Base-by-base conservation (phyloP, 2,797 vertebrate genomes). In the Pagetopsis macropterus region DNA sequence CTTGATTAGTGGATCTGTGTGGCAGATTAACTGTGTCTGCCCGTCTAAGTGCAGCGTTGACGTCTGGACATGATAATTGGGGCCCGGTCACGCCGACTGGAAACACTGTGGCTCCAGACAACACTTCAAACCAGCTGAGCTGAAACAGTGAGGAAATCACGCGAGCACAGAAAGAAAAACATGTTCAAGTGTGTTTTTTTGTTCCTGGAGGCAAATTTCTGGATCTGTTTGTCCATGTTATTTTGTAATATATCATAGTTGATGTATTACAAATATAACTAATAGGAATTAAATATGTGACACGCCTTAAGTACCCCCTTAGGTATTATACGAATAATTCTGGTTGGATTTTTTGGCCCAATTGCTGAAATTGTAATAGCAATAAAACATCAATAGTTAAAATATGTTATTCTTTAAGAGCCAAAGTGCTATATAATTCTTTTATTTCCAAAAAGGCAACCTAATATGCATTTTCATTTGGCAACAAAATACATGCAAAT, bases 101-200 rank as follows among this genome's bases (percentile, higher is more conserved):
- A 61, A 66, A 82, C 49, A n/a, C 71, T 58, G 58, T n/a, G 90
- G 90, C 90, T 93, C 91, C 91, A 93, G 91, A 92, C 81, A 23
- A 43, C 84, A 85, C 92, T 93, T 91, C 33, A 92, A 77, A 83
- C 76, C 80, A 79, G 82, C 82, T 81, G 73, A 89, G 83, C 83
- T 86, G 90, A 91, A 84, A 92, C 77, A 3, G 40, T 14, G 4
- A 37, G 64, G 48, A 50, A 55, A 44, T 23, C 19, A 63, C 16
- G 2, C 5, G 46, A 75, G n/a, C 58, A 67, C 48, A 67, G 65
- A 75, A 64, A 55, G 54, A 72, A 37, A 59, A 44, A 62, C 1
- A 46, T 45, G 27, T 64, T 31, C 6, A 37, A 59, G 44, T 40
- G 44, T 2, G 6, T 46, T 45, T 37, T 81, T 27, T 44, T 37